phyloP scores from a whole-genome alignment of 92 coral and sea anemone species.

The Zoanthus sociatus region DNA sequence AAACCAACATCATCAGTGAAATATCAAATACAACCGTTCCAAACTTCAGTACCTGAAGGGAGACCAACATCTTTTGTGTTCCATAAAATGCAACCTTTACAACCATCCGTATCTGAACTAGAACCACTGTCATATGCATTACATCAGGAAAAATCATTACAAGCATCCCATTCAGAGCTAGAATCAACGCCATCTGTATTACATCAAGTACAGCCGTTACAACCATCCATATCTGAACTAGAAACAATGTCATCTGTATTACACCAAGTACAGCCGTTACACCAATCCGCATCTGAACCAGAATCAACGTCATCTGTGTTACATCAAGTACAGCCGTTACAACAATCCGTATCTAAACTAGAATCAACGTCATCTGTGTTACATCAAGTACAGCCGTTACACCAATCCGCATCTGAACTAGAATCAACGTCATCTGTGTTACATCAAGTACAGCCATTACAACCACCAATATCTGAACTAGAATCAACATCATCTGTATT shows the following conservation, averaged over 20 bases:
- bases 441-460: not conserved
- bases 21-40: not conserved
- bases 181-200: not conserved
- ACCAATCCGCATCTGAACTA: not conserved
- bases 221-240: not conserved
- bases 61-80: not conserved
- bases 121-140: constrained; percentile 7
- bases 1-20: not conserved
- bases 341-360: no score
- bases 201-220: not conserved
- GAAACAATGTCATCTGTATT: not conserved
- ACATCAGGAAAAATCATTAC: not conserved
- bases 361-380: not conserved
- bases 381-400: not conserved
- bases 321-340: no score
- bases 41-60: not conserved
- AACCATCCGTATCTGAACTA: not conserved
- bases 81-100: not conserved
- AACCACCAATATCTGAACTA: not conserved
- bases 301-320: no score
- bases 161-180: not conserved
- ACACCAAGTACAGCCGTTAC: no score
- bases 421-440: not conserved
- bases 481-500: constrained; percentile 15
- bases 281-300: no score